phyloP scores from a whole-genome alignment of 2,113 vertebrate species.

The Phalacrocorax carbo region DNA sequence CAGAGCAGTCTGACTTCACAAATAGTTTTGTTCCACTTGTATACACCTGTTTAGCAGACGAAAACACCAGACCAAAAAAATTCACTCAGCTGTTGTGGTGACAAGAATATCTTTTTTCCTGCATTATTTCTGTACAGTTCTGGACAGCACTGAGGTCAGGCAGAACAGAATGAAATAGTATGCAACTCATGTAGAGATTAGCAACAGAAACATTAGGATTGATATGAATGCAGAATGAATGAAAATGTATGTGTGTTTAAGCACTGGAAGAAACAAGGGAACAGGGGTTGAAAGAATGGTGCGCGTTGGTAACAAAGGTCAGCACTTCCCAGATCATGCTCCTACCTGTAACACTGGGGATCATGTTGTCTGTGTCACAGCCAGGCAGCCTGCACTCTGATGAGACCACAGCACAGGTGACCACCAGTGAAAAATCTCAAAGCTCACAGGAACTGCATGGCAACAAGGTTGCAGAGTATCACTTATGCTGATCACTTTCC shows the following conservation, averaged over 20 bases:
- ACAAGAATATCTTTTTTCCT: not conserved
- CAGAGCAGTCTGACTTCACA: not conserved
- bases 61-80: not conserved
- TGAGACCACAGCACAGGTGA: not conserved
- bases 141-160: not conserved
- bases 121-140: not conserved
- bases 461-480: not conserved
- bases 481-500: not conserved
- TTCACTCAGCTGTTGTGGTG: not conserved
- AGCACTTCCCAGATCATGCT: not conserved
- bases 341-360: not conserved
- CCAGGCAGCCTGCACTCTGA: not conserved
- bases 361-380: not conserved
- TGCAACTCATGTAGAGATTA: not conserved
- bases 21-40: not conserved
- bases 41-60: not conserved
- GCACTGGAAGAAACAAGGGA: not conserved
- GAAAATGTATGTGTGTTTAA: not conserved
- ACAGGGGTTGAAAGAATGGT: not conserved
- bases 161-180: not conserved
- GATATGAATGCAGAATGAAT: not conserved
- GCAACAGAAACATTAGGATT: not conserved
- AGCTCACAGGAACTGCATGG: not conserved
- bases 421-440: not conserved
- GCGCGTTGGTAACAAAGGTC: not conserved